phyloP scores from a whole-genome alignment of 1,140 invertebrate species.

The Apis laboriosa region DNA sequence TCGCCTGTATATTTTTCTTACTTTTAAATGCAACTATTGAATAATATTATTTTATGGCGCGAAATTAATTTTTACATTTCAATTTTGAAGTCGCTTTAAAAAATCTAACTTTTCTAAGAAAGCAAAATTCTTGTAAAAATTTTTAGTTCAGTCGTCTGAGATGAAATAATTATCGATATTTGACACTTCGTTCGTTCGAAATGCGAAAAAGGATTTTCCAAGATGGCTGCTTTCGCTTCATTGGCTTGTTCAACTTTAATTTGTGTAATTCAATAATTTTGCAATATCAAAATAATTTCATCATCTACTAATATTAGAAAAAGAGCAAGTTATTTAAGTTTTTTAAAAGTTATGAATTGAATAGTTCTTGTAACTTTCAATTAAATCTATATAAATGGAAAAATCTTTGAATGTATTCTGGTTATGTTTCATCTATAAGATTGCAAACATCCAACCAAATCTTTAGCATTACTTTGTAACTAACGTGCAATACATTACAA shows the following conservation, averaged over 20 bases:
- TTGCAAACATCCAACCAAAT: not conserved
- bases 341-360: not conserved
- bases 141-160: slow-evolving; percentile 4
- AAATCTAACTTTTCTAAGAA: not conserved
- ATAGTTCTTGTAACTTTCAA: not conserved
- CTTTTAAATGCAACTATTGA: slow-evolving; percentile 28
- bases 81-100: not conserved
- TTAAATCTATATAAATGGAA: not conserved
- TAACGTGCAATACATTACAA: not conserved
- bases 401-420: slow-evolving; percentile 37
- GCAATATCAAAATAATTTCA: not conserved
- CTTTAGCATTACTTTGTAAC: not conserved
- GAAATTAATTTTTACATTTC: slow-evolving; percentile 18
- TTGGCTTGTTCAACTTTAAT: slow-evolving; percentile 5
- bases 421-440: slow-evolving; percentile 33
- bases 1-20: slow-evolving; percentile 32
- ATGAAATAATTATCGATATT: slow-evolving; percentile 40
- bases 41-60: slow-evolving; percentile 37
- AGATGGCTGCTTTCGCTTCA: slow-evolving; percentile 43
- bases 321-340: not conserved
- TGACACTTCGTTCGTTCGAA: slow-evolving; percentile 48
- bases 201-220: slow-evolving; percentile 52
- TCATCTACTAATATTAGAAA: not conserved
- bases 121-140: not conserved
- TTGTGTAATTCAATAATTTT: slow-evolving; percentile 16